Evolutionary conservation across 2,113 vertebrate genomes (phyloP), one percentile per base, ranked within the genome.

Genomic region (Coracopsis vasa): DNA sequence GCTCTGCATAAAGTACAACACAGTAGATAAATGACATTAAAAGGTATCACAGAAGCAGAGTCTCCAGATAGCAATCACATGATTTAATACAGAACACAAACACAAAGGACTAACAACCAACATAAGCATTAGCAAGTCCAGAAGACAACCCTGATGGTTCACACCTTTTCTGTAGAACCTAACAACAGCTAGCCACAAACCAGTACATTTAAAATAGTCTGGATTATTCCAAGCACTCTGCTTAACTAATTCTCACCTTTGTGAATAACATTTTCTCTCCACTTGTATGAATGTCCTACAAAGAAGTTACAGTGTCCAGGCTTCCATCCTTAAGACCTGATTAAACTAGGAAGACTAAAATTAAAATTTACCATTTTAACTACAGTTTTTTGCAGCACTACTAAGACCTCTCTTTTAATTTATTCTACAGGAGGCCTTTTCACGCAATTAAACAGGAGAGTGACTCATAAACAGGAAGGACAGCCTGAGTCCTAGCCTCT

Each of bases 381-480:
- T 65, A 0, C 48, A 66, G 11, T 7, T 86, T 72, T 79, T 70
- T 66, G 16, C 58, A 86, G 56, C 21, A 45, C 24, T 65, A 75
- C 21, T 12, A 70, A 86, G 28, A 64, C 21, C 14, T 60, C 31
- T 25, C 45, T 78, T 69, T 28, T 51, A 95, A 96, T 96, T 88
- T 94, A 65, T 95, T 93, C 72, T 61, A 69, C 95, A 94, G 88
- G 35, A 94, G 69, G 44, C 47, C 47, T 61, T 74, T 89, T 90
- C 47, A 86, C 0, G 2, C 75, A 88, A 47, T 86, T 71, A 33
- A 74, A 56, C 44, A 69, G 41, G 37, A 88, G 77, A 95, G 60
- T 67, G 69, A 95, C 80, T 92, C 86, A 90, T 16, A 65, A 67
- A 93, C 82, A 93, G 92, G 95, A 97, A 96, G 86, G 47, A 81